Base-by-base conservation (phyloP, 1,140 invertebrate genomes). In the Caenorhabditis inopinata region DNA sequence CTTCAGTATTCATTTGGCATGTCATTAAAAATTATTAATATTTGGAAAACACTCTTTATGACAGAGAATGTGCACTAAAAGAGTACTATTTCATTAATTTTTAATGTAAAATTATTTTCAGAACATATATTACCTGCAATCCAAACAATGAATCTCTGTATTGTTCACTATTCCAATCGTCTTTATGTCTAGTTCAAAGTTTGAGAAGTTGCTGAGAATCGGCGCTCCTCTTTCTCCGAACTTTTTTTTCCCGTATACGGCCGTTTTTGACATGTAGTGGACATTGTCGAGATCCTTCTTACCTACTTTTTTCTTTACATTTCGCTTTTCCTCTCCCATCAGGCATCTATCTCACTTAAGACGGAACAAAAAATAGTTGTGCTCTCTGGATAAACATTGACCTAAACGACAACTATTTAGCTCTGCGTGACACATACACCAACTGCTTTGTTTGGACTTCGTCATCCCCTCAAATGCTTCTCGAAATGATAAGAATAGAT, bases 401-500 rank as follows among this genome's bases (percentile, higher is more conserved):
- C 58, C 58, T 68, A 68, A 68, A 68, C 38, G 58, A 68, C 58
- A 68, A 68, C 58, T 68, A 42, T 68, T 68, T 68, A 38, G 58
- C 58, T 68, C 58, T 35, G 58, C 58, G 58, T 68, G 58, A 68
- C 58, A 68, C 58, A 38, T 68, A 68, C 18, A 68, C 58, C 38
- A 68, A 68, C 58, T 68, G 58, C 27, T 68, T 68, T 68, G 58
- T 68, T 68, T 68, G 58, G 58, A 38, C 58, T 68, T 68, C 58
- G 58, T 68, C 58, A 68, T 68, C 32, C 29, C 32, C 38, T 12
- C 14, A 58, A 16, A 12, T 16, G 29, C 6, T 32, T 58, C 11
- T 7, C 16, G 7, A 11, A 68, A 38, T 68, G 58, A 68, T 68
- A 68, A 68, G 58, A 68, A 68, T 35, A 38, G 29, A 42, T 68